Evolutionary conservation across 2,113 vertebrate genomes (phyloP), one percentile per base, ranked within the genome.

Genomic region (Sarotherodon lohbergeri): DNA sequence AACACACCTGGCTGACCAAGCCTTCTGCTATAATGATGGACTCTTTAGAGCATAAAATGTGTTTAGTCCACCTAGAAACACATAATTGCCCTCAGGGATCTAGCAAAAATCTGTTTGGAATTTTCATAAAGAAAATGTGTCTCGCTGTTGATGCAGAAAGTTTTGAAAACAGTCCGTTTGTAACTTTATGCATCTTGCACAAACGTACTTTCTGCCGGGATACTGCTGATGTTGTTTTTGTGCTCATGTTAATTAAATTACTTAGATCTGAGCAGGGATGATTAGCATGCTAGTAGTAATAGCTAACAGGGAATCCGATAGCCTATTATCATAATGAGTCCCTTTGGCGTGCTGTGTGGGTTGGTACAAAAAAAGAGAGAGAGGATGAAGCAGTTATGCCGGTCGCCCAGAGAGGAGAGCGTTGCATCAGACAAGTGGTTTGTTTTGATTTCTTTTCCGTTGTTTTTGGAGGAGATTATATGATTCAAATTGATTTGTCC

Each of bases 281-380:
- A 95, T 95, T 89, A 94, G 92, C 94, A 92, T 93, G 92, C 86
- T 93, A 94, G 88, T 90, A 82, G 86, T 91, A 90, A 93, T 92
- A 94, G 91, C 88, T 94, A 93, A 91, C 92, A 90, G 89, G 91
- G 89, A 92, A 91, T 92, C 88, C 84, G 89, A 92, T 94, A 88
- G 91, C 81, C 88, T 88, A 83, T 96, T 94, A 95, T 86, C 90
- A 89, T 95, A 95, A 95, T 92, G 91, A 93, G 89, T 90, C 89
- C 87, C 88, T 85, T 91, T 85, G 91, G 91, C 39, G 36, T 79
- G 41, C 14, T 82, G 88, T 86, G 68, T 91, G 84, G 89, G 85
- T 63, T 86, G 59, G 81, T 88, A 39, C 78, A 17, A 39, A 78
- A 13, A 34, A 39, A 61, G 12, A 59, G 24, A 48, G 41, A 54